Evolutionary conservation across 2,888 invertebrate genomes (phyloP).

Genomic region (Clistopyga incitator): DNA sequence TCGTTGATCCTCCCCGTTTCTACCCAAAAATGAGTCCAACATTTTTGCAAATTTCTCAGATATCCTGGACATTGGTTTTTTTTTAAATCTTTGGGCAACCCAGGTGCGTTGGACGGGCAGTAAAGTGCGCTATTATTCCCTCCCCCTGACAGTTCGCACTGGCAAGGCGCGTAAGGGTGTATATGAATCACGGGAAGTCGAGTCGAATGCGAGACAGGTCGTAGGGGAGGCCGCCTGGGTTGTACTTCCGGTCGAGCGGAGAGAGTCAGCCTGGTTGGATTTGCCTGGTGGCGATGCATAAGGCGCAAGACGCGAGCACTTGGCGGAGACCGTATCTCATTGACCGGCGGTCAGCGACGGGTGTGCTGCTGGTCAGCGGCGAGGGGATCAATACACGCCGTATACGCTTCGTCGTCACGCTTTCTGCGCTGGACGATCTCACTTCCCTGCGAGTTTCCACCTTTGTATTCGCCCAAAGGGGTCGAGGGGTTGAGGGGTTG

Average conservation of each 20-base stretch:
- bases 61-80: background rate
- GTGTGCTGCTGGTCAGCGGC: constrained; percentile 60
- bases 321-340: constrained; percentile 83
- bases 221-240: constrained; percentile 44
- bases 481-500: background rate
- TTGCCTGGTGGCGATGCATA: constrained; percentile 16
- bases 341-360: constrained; percentile 82
- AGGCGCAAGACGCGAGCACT: constrained; percentile 58
- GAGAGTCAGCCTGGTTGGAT: background rate
- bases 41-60: too few species aligned
- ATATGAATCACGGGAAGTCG: constrained; percentile 65
- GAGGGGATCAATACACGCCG: constrained; percentile 77
- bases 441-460: constrained; percentile 39
- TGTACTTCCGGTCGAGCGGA: constrained; percentile 50
- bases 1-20: background rate
- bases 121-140: background rate
- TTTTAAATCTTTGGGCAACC: background rate
- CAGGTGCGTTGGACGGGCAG: constrained; percentile 9
- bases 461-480: constrained; percentile 37
- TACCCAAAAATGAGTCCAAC: background rate
- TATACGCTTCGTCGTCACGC: constrained; percentile 35
- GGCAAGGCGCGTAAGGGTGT: constrained; percentile 25
- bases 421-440: constrained; percentile 50
- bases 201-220: constrained; percentile 48
- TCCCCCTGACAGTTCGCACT: background rate